Base-by-base conservation (phyloP, 2,797 vertebrate species). In the Pangasius sanitwongsei region DNA sequence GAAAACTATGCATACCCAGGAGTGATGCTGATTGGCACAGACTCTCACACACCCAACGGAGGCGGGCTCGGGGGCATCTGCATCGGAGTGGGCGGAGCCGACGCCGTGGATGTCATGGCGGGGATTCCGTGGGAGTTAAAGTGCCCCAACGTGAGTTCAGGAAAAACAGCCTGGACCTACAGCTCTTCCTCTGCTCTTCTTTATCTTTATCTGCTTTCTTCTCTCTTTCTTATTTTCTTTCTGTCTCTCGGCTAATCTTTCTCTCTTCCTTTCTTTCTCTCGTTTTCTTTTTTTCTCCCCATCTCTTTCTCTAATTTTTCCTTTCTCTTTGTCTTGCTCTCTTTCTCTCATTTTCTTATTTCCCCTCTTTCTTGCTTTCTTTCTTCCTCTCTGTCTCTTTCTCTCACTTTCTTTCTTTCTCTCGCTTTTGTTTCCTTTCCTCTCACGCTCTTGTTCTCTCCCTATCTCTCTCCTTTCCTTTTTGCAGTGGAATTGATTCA, bases 121-220 rank as follows among this genome's bases (percentile, higher is more conserved):
- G 98, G 97, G 89, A 99, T 99, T 93, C 97, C 98, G 70, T 99
- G 99, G 98, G 99, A 99, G 92, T 97, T 99, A 61, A 99, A 99
- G 92, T 99, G 99, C 90, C 99, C 99, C 55, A 99, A 99, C 90
- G 98, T 99, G 88, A 94, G 96, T 88, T 88, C 28, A 13, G 63
- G 63, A 0, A 65, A 65, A n/a, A 65, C 63, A 3, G 11, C 12
- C 63, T 12, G 11, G 23, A 25, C 28, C 63, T 65, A 25, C 28
- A n/a, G 11, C 28, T 65, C 28, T n/a, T 65, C n/a, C 28, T n/a
- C 63, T 65, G 4, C 25, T 63, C 2, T 63, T 63, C 61, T 63
- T 63, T 28, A 63, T 63, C 7, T 8, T 9, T 65, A n/a, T 3
- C 11, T 3, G 0, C 50, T 53, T 53, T 53, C 50, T 65, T 3